These are phyloP conservation scores for Acanthochromis polyacanthus DNA, from an alignment of 2,113 vertebrate species.

Conservation along the genomic window DNA sequence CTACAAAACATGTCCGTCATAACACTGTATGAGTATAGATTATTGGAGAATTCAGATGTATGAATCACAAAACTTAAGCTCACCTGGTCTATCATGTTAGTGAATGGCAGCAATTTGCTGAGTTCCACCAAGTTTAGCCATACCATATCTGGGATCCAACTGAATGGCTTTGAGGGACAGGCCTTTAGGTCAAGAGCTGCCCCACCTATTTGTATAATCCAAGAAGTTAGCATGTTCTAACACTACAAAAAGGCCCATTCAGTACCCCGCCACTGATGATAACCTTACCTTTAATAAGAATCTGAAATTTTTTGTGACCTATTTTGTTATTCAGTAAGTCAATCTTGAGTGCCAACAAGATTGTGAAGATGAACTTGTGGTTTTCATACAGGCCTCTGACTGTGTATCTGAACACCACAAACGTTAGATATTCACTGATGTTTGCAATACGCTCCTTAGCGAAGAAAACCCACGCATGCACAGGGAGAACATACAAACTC, in stretches of 20 bases:
- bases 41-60: not conserved
- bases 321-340: conserved; percentile 89
- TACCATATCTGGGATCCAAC: conserved; percentile 92
- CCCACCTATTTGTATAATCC: conserved; percentile 83
- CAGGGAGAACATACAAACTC: no score
- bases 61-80: not conserved
- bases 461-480: no score
- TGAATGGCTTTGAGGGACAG: conserved; percentile 89
- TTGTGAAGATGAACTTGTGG: conserved; percentile 91
- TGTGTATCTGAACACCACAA: conserved; percentile 88
- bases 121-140: conserved; percentile 94
- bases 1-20: conserved; percentile 27
- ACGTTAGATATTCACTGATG: conserved; percentile 91
- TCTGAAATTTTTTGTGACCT: conserved; percentile 88
- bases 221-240: not conserved
- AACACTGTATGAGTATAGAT: not conserved
- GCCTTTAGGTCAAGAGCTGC: conserved; percentile 91
- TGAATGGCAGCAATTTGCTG: conserved; percentile 88
- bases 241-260: not conserved
- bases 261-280: not conserved
- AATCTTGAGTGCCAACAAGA: conserved; percentile 91
- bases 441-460: conserved; percentile 89
- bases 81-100: conserved; percentile 88
- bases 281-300: conserved; percentile 89
- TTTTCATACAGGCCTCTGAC: conserved; percentile 90